Percentiles rank a stretch among this genome's conserved stretches.
Conservation (phyloP, 1,140 invertebrate genomes). For the Drosophila albomicans region DNA sequence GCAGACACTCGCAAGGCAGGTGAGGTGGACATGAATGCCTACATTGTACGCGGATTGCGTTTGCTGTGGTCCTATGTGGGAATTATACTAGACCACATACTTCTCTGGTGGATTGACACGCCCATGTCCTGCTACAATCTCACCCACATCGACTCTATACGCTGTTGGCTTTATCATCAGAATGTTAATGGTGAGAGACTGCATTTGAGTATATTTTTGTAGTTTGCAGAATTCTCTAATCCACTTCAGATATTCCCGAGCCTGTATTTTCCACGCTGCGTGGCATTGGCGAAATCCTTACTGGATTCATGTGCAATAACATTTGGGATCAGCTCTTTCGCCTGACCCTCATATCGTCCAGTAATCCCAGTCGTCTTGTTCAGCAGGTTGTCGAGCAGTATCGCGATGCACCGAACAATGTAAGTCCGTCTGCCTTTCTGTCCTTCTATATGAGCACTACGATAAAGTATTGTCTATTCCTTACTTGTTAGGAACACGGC, state of each 20-base stretch:
- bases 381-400: slow-evolving; percentile 67
- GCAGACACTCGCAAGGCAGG: slow-evolving; percentile 84
- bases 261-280: slow-evolving; percentile 89
- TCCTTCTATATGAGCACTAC: neutral
- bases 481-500: slow-evolving; percentile 53
- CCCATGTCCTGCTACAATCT: slow-evolving; percentile 89
- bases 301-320: slow-evolving; percentile 90
- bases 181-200: slow-evolving; percentile 86
- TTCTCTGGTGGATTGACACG: slow-evolving; percentile 92
- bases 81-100: slow-evolving; percentile 90
- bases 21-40: slow-evolving; percentile 64
- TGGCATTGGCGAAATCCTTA: slow-evolving; percentile 90
- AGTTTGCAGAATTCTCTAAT: neutral
- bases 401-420: slow-evolving; percentile 70
- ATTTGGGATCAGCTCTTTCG: slow-evolving; percentile 91
- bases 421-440: slow-evolving; percentile 12
- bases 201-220: too few relatives aligned
- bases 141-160: slow-evolving; percentile 89
- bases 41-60: slow-evolving; percentile 86
- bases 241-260: slow-evolving; percentile 87
- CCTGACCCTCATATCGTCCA: slow-evolving; percentile 69
- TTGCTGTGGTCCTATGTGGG: slow-evolving; percentile 90
- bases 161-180: slow-evolving; percentile 88
- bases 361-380: slow-evolving; percentile 54
- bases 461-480: neutral